Conservation (phyloP, 2,113 vertebrate species). For the Todiramphus saurophagus region DNA sequence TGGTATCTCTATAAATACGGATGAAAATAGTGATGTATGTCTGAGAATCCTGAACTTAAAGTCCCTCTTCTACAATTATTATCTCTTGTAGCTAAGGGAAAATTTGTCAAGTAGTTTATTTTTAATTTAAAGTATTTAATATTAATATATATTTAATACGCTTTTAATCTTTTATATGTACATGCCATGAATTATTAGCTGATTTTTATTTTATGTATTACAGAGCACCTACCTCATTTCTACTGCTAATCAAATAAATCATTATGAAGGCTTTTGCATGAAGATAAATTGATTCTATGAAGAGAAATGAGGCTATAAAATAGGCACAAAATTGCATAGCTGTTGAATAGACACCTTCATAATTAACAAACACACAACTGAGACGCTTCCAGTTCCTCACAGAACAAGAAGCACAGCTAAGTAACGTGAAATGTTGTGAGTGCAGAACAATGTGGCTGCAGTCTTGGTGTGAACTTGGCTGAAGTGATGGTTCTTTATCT, state of each 20-base stretch:
- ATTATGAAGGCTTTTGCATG: neutral
- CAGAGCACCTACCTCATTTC: neutral
- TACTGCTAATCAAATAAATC: neutral
- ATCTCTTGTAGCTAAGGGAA: neutral
- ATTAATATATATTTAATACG: no score
- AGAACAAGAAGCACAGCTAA: neutral
- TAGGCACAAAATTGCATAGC: neutral
- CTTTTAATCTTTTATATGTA: neutral
- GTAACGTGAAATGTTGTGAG: neutral
- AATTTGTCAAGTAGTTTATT: neutral
- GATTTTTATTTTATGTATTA: neutral
- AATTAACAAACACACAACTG: neutral
- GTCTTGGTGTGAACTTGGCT: neutral
- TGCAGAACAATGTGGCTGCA: fast-evolving
- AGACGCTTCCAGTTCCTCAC: neutral
- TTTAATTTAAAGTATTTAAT: neutral
- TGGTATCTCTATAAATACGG: neutral
- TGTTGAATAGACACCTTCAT: neutral
- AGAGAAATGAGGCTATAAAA: neutral
- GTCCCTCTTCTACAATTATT: neutral
- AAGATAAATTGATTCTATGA: neutral
- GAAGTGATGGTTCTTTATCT: neutral
- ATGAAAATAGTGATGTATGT: neutral
- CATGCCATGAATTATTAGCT: neutral
- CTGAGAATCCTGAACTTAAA: neutral